phyloP scores from a whole-genome alignment of 2,797 vertebrate species.

The Pempheris klunzingeri region DNA sequence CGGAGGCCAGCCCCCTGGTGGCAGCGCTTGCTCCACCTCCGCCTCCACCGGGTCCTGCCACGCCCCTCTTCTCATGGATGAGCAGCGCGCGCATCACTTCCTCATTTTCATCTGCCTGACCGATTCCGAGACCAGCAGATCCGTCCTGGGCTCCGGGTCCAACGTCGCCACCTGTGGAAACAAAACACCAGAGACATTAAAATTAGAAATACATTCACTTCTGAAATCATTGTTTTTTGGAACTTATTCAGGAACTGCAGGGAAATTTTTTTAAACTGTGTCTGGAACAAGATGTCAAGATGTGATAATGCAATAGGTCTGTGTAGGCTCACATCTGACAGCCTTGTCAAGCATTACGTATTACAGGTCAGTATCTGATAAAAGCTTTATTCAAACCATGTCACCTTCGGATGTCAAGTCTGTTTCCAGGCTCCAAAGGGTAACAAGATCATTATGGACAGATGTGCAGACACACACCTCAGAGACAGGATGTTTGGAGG shows the following conservation, averaged over 20 bases:
- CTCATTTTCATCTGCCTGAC: conserved; percentile 90
- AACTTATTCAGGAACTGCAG: neutral
- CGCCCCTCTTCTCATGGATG: conserved; percentile 94
- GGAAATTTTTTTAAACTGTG: neutral
- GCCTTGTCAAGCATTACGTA: neutral
- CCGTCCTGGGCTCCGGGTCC: conserved; percentile 85
- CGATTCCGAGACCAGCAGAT: conserved; percentile 75
- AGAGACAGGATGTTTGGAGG: conserved; percentile 30
- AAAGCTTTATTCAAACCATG: neutral
- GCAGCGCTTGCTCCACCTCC: conserved; percentile 49
- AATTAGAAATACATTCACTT: neutral
- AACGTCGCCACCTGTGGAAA: conserved; percentile 83
- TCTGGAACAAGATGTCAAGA: neutral
- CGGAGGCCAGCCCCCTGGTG: conserved; percentile 68
- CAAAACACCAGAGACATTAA: neutral
- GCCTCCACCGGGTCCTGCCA: conserved; percentile 69
- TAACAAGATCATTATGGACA: conserved; percentile 18
- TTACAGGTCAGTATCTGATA: neutral
- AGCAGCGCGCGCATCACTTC: conserved; percentile 98
- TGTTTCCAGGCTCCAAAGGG: conserved; percentile 27
- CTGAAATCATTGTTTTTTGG: neutral
- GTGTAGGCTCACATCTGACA: neutral
- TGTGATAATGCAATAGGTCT: neutral
- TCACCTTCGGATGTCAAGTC: neutral
- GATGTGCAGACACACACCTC: conserved; percentile 29